Percentiles rank a stretch among this genome's conserved stretches.
Conservation (phyloP, 2,113 vertebrate genomes). For the Athene cunicularia region DNA sequence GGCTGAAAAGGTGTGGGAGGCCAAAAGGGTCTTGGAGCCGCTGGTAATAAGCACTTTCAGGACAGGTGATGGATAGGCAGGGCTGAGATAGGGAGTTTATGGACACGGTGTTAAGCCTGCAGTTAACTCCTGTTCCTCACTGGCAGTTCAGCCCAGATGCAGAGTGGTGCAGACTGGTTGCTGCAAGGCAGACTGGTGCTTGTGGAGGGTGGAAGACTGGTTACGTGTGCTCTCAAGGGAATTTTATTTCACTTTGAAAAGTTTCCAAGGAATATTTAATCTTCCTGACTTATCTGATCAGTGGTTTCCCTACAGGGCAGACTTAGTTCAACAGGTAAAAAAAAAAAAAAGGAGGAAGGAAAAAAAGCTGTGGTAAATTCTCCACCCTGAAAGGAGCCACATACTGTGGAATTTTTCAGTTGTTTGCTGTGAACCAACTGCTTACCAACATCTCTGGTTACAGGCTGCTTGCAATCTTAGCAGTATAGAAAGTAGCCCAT, state of each 20-base stretch:
- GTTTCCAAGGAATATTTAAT: conserved; percentile 14
- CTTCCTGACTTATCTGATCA: background rate
- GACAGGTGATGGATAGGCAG: background rate
- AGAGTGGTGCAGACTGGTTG: background rate
- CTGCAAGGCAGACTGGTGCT: background rate
- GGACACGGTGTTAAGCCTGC: background rate
- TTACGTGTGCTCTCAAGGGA: background rate
- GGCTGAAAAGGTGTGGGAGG: background rate
- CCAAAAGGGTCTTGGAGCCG: background rate
- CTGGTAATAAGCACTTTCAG: background rate
- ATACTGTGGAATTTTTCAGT: background rate
- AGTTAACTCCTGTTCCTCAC: background rate
- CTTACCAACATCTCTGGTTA: background rate
- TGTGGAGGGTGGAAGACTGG: background rate
- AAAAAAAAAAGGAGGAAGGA: background rate
- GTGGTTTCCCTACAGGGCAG: conserved; percentile 9
- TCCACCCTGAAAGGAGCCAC: background rate
- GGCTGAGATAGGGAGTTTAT: background rate
- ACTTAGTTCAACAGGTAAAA: background rate
- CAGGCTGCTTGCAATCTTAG: background rate
- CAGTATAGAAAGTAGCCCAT: background rate
- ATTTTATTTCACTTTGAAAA: background rate
- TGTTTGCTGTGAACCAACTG: background rate
- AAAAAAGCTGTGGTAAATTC: background rate
- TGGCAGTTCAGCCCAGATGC: background rate